These are phyloP conservation scores for Aethes cnicana DNA, from an alignment of 2,888 invertebrate genomes.

Conservation along the genomic window DNA sequence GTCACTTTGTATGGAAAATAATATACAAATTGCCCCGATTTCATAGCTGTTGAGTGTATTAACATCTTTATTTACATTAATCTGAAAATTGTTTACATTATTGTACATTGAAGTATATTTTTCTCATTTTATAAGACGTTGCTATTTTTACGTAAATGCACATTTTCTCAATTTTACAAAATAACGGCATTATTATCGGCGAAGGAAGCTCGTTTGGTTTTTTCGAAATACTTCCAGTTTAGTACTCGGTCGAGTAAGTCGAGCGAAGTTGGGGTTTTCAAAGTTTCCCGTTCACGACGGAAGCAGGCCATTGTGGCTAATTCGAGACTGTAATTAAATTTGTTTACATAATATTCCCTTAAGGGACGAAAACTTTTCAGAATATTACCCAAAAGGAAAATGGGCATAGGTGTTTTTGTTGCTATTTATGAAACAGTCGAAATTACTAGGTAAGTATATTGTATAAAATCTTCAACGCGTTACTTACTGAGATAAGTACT, in stretches of 20 bases:
- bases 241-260: conserved; percentile 56
- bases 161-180: no score
- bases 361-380: conserved; percentile 57
- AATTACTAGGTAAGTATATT: background rate
- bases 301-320: conserved; percentile 73
- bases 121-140: no score
- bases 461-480: no score
- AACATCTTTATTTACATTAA: no score
- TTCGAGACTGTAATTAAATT: conserved; percentile 77
- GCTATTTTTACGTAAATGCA: no score
- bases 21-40: no score
- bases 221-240: conserved; percentile 58
- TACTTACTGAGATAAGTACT: no score
- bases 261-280: conserved; percentile 65
- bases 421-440: conserved; percentile 1
- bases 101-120: no score
- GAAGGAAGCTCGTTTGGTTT: conserved; percentile 50
- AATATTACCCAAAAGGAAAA: conserved; percentile 44
- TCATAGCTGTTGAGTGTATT: no score
- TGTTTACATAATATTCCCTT: conserved; percentile 72
- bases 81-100: no score
- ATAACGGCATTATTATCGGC: conserved; percentile 43
- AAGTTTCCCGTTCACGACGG: conserved; percentile 70
- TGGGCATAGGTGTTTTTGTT: conserved; percentile 22
- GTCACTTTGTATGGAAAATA: no score